Evolutionary conservation across 1,140 invertebrate genomes (phyloP).

Genomic region (Globodera ellingtonae): DNA sequence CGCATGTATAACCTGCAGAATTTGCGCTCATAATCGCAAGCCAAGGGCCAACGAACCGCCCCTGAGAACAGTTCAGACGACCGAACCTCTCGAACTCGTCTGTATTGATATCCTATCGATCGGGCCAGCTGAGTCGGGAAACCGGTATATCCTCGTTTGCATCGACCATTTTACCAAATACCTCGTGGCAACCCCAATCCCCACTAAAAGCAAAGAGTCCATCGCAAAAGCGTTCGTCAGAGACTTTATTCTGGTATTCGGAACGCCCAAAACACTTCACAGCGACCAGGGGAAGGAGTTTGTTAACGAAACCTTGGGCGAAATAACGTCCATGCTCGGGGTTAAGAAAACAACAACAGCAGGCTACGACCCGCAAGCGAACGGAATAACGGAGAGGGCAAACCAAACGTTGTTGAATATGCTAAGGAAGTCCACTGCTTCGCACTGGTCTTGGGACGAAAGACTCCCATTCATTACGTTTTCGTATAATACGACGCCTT

Average conservation of each 20-base stretch:
- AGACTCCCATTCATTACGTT: not conserved
- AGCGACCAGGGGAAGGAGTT: conserved; percentile 12
- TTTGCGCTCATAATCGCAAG: not conserved
- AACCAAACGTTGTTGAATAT: conserved; percentile 6
- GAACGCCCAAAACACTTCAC: not conserved
- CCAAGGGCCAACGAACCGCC: not conserved
- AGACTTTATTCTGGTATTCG: not conserved
- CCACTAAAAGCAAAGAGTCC: not conserved
- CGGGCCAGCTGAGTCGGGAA: not conserved
- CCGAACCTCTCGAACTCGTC: not conserved
- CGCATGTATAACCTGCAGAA: not conserved
- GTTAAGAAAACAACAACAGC: not conserved
- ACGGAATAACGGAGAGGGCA: not conserved
- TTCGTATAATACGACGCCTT: conserved; percentile 2
- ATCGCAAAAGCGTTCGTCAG: not conserved
- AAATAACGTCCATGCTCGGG: not conserved
- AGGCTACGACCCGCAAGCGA: conserved; percentile 9
- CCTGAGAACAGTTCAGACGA: not conserved
- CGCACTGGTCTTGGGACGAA: not conserved
- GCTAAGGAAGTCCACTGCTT: not conserved
- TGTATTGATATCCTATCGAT: not conserved
- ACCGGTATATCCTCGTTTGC: not conserved
- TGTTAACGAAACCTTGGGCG: not conserved
- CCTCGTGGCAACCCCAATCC: not conserved
- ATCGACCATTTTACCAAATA: conserved; percentile 13